A percentile compares a stretch with the other conserved stretches of the same genome.
Conservation (phyloP, 2,113 vertebrate species). For the Odontophorus gujanensis region DNA sequence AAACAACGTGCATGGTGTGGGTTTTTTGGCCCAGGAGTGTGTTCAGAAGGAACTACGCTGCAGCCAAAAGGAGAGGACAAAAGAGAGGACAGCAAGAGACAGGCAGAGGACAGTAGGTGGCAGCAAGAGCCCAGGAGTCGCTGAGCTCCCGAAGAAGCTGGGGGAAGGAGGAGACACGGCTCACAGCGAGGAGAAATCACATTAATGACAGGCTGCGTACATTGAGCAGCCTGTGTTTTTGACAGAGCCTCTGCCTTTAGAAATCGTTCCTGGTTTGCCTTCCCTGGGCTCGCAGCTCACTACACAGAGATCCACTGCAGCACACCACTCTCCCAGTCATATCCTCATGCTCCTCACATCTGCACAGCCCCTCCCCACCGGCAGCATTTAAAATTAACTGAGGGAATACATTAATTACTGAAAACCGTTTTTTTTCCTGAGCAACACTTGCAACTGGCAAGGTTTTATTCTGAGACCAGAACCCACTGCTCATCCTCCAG, state of each 20-base stretch:
- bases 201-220: not conserved
- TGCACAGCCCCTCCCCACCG: not conserved
- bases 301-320: not conserved
- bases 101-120: conserved; percentile 63
- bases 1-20: not conserved
- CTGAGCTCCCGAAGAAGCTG: not conserved
- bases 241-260: not conserved
- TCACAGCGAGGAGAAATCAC: not conserved
- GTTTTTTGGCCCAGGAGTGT: not conserved
- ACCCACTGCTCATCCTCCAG: not conserved
- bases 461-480: not conserved
- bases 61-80: not conserved
- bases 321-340: not conserved
- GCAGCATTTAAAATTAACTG: not conserved
- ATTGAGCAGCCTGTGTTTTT: not conserved
- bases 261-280: not conserved
- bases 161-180: not conserved
- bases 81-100: not conserved
- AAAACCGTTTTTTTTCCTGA: not conserved
- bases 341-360: not conserved
- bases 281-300: not conserved
- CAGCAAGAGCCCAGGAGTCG: conserved; percentile 56
- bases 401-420: not conserved
- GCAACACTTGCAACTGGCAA: not conserved
- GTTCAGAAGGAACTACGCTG: not conserved